Conservation (phyloP, 1,140 invertebrate species). For the Metopolophium dirhodum region DNA sequence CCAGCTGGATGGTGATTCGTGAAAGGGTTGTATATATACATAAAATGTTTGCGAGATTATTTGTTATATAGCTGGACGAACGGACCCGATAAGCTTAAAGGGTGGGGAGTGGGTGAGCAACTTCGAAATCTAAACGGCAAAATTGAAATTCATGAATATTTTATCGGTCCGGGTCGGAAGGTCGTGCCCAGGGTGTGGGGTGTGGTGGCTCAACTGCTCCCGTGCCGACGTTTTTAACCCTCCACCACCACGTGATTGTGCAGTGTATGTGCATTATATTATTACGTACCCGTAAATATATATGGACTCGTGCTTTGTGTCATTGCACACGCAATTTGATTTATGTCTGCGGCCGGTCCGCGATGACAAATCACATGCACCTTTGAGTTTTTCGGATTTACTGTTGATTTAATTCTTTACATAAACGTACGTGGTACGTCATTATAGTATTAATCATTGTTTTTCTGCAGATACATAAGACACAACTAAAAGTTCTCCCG, state of each 20-base stretch:
- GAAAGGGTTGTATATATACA: neutral
- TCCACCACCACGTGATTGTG: neutral
- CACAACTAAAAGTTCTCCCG: neutral
- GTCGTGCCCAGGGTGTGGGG: neutral
- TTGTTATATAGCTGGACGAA: neutral
- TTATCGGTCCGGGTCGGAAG: neutral
- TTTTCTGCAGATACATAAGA: neutral
- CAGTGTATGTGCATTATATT: neutral
- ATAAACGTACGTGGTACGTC: neutral
- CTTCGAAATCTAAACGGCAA: neutral
- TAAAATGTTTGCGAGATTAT: neutral
- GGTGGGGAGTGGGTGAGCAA: neutral
- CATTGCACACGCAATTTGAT: neutral
- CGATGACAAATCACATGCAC: neutral
- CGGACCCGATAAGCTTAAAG: neutral
- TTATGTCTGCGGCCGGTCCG: neutral
- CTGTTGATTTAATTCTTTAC: neutral
- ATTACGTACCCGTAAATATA: neutral
- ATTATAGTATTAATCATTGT: neutral
- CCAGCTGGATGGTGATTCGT: neutral
- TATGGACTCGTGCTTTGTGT: neutral
- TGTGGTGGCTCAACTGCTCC: neutral
- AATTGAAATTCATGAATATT: constrained; percentile 36
- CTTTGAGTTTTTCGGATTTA: neutral
- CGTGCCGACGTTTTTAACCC: neutral